phyloP scores from a whole-genome alignment of 2,888 invertebrate genomes.

The Bhutanitis thaidina region DNA sequence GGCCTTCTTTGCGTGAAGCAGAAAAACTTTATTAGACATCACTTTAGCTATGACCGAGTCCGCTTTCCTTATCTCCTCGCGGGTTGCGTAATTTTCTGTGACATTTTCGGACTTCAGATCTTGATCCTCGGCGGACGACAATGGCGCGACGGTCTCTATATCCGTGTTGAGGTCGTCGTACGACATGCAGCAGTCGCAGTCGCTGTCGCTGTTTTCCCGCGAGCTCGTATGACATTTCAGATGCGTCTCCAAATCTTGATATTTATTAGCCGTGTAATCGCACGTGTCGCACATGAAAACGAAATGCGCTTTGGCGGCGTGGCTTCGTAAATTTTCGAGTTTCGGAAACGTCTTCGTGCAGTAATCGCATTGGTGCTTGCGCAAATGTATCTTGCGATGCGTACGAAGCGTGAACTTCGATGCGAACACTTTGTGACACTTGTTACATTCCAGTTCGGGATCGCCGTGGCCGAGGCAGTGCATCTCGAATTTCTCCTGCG shows the following conservation, averaged over 20 bases:
- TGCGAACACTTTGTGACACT: constrained; percentile 69
- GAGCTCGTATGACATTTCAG: constrained; percentile 28
- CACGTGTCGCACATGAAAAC: constrained; percentile 47
- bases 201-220: constrained; percentile 14
- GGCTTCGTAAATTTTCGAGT: constrained; percentile 38
- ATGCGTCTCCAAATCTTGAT: constrained; percentile 38
- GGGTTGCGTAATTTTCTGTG: constrained; percentile 11
- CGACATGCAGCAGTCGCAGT: constrained; percentile 33
- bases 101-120: not conserved
- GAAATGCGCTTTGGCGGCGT: constrained; percentile 46
- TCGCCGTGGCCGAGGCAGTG: constrained; percentile 66
- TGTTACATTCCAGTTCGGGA: constrained; percentile 64
- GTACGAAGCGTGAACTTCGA: constrained; percentile 63
- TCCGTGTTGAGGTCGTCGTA: constrained; percentile 19
- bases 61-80: constrained; percentile 39
- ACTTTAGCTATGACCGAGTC: constrained; percentile 60
- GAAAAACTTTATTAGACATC: constrained; percentile 55
- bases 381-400: constrained; percentile 59
- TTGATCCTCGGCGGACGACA: constrained; percentile 4
- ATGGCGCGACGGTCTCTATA: constrained; percentile 2
- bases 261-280: constrained; percentile 34
- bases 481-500: constrained; percentile 51
- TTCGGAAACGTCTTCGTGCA: constrained; percentile 50
- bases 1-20: constrained; percentile 35
- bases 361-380: constrained; percentile 47